A percentile compares a stretch with the other conserved stretches of the same genome.
These are phyloP conservation scores for Netelia inedita DNA, from an alignment of 2,888 invertebrate genomes.

Conservation along the genomic window DNA sequence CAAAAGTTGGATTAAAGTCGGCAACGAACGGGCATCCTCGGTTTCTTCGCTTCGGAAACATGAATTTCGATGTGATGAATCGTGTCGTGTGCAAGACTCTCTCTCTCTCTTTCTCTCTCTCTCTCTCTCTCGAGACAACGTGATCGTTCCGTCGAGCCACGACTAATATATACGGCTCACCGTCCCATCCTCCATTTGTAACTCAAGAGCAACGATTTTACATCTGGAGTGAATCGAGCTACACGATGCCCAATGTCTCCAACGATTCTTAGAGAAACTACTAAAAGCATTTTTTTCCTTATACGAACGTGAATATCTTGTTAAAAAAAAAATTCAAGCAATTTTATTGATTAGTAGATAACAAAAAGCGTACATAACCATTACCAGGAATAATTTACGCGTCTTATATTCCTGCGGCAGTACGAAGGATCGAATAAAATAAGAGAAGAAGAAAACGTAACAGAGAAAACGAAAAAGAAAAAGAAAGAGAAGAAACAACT, in stretches of 20 bases:
- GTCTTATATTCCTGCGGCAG: not conserved
- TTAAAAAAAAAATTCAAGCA: not conserved
- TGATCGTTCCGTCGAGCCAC: not conserved
- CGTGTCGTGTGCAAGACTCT: not conserved
- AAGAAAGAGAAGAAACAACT: no score
- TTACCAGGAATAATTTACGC: not conserved
- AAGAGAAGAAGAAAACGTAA: slow-evolving; percentile 49
- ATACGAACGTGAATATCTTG: no score
- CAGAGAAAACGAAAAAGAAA: slow-evolving; percentile 51
- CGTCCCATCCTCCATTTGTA: no score
- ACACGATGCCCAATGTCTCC: no score
- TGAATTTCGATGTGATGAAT: not conserved
- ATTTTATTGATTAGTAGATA: not conserved
- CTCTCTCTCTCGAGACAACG: not conserved
- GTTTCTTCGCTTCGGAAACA: not conserved
- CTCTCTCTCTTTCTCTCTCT: not conserved
- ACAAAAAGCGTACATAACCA: not conserved
- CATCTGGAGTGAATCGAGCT: no score
- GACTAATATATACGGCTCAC: not conserved
- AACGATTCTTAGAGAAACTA: no score
- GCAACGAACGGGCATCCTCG: not conserved
- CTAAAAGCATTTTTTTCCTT: no score
- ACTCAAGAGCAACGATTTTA: no score
- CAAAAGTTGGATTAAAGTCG: not conserved
- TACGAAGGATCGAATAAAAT: slow-evolving; percentile 9